Evolutionary conservation across 2,113 vertebrate species (phyloP), one percentile per base, ranked within the genome.

Genomic region (Piaya cayana): DNA sequence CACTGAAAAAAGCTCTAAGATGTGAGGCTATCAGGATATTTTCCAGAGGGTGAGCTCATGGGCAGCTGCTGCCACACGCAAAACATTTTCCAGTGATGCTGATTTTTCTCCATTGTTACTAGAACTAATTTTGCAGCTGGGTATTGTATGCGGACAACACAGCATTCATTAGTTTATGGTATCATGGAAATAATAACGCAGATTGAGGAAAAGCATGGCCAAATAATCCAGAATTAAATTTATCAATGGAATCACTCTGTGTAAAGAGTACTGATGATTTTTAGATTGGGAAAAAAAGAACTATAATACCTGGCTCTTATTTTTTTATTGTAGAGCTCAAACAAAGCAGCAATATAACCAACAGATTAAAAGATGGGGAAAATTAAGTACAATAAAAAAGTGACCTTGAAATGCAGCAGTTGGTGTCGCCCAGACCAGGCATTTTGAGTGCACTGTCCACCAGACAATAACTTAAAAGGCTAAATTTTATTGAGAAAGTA

Each of bases 41-140:
- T 70, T 98, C 98, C 98, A 98, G 97, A 91, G 93, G 88, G 95
- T 98, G 98, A 98, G 97, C 97, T 98, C 98, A 98, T 83, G 88
- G 97, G 92, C 84, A 93, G 96, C 96, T 75, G 97, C 97, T 95
- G 97, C 92, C 80, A 92, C 87, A 90, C 56, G 92, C 90, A 71
- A 96, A 96, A 96, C 75, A 95, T 95, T 98, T 98, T 98, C 97
- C 98, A 97, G 85, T 65, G 80, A 97, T 78, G 88, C 59, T 95
- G 72, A 95, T 69, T 94, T 69, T 77, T 87, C 93, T 92, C 91
- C 81, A 83, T 68, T 95, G 84, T 95, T 92, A 72, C 60, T 58
- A 88, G 78, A 96, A 88, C 62, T 84, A 93, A 86, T 86, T 92
- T 76, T 91, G 72, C 92, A 91, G 94, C 85, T 94, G 88, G 55